Conservation (phyloP, 2,113 vertebrate genomes). For the Bufo bufo region DNA sequence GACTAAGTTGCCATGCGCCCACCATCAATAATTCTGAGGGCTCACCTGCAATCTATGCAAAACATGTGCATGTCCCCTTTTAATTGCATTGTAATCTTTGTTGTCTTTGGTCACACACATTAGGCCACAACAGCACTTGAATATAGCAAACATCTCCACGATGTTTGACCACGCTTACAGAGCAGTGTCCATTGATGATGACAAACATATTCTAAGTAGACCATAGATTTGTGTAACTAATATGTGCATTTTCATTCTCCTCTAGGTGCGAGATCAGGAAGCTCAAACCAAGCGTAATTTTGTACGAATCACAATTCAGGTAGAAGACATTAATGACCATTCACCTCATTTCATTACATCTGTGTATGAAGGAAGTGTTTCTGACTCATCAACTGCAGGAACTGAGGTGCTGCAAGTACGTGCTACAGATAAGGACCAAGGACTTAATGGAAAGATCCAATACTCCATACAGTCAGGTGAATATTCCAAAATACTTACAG, state of each 20-base stretch:
- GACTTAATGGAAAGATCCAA: slow-evolving; percentile 84
- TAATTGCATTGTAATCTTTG: too few relatives aligned
- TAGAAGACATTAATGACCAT: slow-evolving; percentile 89
- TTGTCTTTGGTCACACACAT: too few relatives aligned
- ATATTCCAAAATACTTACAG: slow-evolving; percentile 23
- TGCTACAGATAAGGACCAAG: slow-evolving; percentile 86
- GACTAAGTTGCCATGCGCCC: too few relatives aligned
- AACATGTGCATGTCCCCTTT: too few relatives aligned
- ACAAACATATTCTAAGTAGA: background rate
- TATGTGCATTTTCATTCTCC: slow-evolving; percentile 1
- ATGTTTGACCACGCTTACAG: background rate
- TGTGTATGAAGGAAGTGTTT: slow-evolving; percentile 77
- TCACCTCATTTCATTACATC: slow-evolving; percentile 81
- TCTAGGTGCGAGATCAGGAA: slow-evolving; percentile 92
- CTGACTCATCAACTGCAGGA: slow-evolving; percentile 72
- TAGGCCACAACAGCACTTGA: too few relatives aligned
- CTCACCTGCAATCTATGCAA: background rate
- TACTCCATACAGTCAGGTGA: slow-evolving; percentile 91
- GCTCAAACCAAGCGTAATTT: slow-evolving; percentile 93
- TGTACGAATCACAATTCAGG: slow-evolving; percentile 78
- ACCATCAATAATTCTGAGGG: background rate
- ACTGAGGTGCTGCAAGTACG: slow-evolving; percentile 84
- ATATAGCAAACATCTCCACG: background rate
- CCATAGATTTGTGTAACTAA: background rate
- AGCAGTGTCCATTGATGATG: background rate